Conservation (phyloP, 2,888 invertebrate genomes). For the Thalpophila matura region DNA sequence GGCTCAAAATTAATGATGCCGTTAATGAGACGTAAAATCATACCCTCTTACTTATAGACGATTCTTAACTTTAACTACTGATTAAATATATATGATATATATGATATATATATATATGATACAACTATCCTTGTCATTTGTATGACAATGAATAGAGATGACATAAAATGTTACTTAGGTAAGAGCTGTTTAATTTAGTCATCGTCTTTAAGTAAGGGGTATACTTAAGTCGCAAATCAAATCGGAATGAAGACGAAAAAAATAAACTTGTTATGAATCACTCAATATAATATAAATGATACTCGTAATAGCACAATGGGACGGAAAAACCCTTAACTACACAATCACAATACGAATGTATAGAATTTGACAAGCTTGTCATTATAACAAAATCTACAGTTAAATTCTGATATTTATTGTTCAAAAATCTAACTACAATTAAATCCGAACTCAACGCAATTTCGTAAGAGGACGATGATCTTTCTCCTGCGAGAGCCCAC, state of each 20-base stretch:
- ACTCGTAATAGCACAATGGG: neutral
- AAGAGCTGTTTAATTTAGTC: too few relatives aligned
- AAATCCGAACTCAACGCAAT: neutral
- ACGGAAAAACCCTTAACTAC: neutral
- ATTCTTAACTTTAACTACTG: too few relatives aligned
- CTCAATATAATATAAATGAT: neutral
- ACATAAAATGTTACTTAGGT: too few relatives aligned
- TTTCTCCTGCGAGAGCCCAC: neutral
- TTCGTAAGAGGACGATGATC: neutral
- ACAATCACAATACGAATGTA: neutral
- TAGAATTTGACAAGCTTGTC: neutral
- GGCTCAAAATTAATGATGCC: neutral
- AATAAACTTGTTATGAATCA: slow-evolving; percentile 4
- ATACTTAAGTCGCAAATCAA: too few relatives aligned
- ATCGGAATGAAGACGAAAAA: neutral
- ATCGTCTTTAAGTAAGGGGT: too few relatives aligned
- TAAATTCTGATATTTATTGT: neutral
- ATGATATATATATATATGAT: too few relatives aligned
- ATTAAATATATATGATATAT: too few relatives aligned
- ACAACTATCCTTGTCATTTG: too few relatives aligned
- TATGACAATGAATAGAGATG: too few relatives aligned
- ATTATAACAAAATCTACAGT: neutral
- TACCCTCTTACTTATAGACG: too few relatives aligned
- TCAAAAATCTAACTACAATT: too few relatives aligned
- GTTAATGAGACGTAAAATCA: too few relatives aligned